Base-by-base conservation (phyloP, 2,888 invertebrate genomes). In the Encarsia formosa region DNA sequence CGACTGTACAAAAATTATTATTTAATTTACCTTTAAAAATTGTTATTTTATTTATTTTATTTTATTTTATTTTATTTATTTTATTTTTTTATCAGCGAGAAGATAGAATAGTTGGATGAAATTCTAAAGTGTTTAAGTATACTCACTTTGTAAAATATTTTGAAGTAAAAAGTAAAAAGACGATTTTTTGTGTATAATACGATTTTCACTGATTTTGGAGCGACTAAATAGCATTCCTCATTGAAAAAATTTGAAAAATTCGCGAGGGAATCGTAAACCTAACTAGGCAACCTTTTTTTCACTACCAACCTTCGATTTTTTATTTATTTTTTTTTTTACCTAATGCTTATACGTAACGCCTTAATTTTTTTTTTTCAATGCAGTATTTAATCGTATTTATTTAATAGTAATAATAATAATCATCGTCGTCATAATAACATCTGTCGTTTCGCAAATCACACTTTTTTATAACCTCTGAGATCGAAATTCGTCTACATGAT, bases 221-320 rank as follows among this genome's bases (percentile, higher is more conserved):
- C 47, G 47, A 44, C 52, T 53, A 53, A 42, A 43, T 53, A 52
- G 44, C 49, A 38, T 46, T 51, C 46, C 38, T 49, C 48, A 32
- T 44, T 54, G 48, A 53, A 53, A 57, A 57, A 53, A 51, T 54
- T 49, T 45, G 44, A 54, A 54, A 53, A 53, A 49, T 51, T 51
- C 45, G 44, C 51, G 18, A 45, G 48, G 53, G 31, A 53, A 57
- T 49, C 48, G 45, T 53, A 54, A 54, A 51, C 60, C 62, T 64
- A 62, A 56, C 63, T 64, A 63, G 62, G 57, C 57, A 61, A 61
- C 60, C 56, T 59, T 60, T 53, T 31, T 53, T 45, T 44, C 22
- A 22, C 64, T 67, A 64, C 59, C 61, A 54, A 62, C 59, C 61
- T 53, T 54, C 54, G 49, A 52, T 56, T 56, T 19, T n/a, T 16